Evolutionary conservation across 2,888 invertebrate species (phyloP).

Genomic region (Schrankia costaestrigalis): DNA sequence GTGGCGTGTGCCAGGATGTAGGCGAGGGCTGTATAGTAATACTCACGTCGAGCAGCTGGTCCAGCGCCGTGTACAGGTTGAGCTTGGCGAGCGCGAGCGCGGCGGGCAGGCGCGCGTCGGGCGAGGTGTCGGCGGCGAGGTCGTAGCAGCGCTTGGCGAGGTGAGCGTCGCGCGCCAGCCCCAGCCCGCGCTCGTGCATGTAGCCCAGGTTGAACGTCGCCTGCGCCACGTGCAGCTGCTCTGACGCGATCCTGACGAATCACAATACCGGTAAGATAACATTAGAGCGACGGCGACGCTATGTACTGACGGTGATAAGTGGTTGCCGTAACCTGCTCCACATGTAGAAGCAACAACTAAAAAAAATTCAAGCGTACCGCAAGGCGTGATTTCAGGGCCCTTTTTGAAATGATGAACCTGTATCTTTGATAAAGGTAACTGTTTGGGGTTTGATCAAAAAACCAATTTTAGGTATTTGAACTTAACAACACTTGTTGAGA

Average conservation of each 20-base stretch:
- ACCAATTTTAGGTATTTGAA: too few species aligned
- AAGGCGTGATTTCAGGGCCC: too few species aligned
- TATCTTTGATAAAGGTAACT: too few species aligned
- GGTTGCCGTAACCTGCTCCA: too few species aligned
- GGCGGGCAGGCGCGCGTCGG: conserved; percentile 96
- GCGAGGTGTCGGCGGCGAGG: conserved; percentile 87
- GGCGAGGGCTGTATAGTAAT: too few species aligned
- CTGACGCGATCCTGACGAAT: conserved; percentile 63
- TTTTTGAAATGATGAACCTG: too few species aligned
- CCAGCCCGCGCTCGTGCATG: conserved; percentile 99
- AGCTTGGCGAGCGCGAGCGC: conserved; percentile 93
- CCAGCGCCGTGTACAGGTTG: conserved; percentile 78
- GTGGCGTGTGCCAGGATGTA: too few species aligned
- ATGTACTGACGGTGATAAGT: too few species aligned
- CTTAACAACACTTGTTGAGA: too few species aligned
- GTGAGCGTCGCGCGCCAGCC: conserved; percentile 93
- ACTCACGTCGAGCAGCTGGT: conserved; percentile 28
- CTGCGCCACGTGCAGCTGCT: conserved; percentile 97
- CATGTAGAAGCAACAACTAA: too few species aligned
- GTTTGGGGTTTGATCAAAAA: too few species aligned
- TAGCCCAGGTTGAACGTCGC: conserved; percentile 99
- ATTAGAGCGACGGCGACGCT: neutral
- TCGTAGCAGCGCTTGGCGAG: conserved; percentile 99
- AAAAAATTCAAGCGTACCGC: too few species aligned
- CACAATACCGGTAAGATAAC: neutral